A percentile compares a stretch with the other conserved stretches of the same genome.
phyloP scores from a whole-genome alignment of 1,140 invertebrate species.

The Tribolium castaneum region DNA sequence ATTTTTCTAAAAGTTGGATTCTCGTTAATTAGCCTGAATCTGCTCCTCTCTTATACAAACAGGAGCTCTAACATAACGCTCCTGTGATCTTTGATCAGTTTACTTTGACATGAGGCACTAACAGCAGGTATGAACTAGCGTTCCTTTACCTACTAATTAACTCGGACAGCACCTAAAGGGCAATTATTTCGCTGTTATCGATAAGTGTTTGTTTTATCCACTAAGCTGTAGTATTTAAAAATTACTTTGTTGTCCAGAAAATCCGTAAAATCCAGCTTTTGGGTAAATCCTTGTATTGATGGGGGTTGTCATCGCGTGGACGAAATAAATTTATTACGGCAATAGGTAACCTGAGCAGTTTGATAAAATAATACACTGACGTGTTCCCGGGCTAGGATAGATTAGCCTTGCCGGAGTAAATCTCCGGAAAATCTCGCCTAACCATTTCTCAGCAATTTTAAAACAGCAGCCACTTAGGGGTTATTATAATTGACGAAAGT shows the following conservation, averaged over 20 bases:
- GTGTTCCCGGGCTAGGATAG: not conserved
- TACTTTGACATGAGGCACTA: slow-evolving; percentile 20
- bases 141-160: slow-evolving; percentile 6
- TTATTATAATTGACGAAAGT: slow-evolving; percentile 12
- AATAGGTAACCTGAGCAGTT: slow-evolving; percentile 9
- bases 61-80: slow-evolving; percentile 3
- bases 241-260: not conserved
- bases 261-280: not conserved
- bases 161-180: not conserved
- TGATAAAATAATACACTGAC: slow-evolving; percentile 20
- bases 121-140: not conserved
- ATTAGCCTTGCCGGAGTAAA: slow-evolving; percentile 15
- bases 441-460: slow-evolving; percentile 33
- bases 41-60: not conserved
- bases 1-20: not conserved
- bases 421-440: slow-evolving; percentile 11
- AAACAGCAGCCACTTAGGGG: not conserved
- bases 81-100: slow-evolving; percentile 18
- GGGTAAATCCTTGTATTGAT: not conserved
- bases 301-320: not conserved
- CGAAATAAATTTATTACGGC: not conserved
- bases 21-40: not conserved
- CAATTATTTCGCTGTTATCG: slow-evolving; percentile 1
- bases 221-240: not conserved
- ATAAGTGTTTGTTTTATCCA: not conserved